These are phyloP conservation scores for Penaeus japonicus DNA, from an alignment of 1,140 invertebrate species.

Conservation along the genomic window DNA sequence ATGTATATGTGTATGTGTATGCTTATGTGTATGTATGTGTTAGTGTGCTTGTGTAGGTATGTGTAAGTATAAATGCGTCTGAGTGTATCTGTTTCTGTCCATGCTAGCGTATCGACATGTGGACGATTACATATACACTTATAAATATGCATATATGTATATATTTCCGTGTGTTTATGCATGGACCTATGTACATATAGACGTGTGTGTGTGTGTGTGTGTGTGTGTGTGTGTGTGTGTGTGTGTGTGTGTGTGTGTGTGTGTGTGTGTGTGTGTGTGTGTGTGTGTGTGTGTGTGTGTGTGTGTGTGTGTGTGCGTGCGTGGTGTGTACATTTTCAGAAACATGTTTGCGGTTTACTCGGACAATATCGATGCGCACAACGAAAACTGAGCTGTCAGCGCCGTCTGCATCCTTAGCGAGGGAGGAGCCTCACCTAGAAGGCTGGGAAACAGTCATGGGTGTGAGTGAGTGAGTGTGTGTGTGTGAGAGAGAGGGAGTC, in stretches of 20 bases:
- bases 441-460: no score
- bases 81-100: neutral
- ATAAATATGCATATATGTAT: neutral
- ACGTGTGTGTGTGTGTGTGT: constrained; percentile 23
- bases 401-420: no score
- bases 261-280: neutral
- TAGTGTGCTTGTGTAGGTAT: neutral
- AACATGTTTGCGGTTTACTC: no score
- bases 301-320: neutral
- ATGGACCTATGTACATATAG: neutral
- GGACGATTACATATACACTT: neutral
- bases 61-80: neutral
- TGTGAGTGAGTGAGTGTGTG: no score
- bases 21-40: neutral
- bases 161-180: neutral
- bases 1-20: constrained; percentile 21
- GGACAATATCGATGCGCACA: no score
- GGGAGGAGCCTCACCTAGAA: no score
- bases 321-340: no score
- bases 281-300: neutral
- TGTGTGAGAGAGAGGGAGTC: no score
- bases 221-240: constrained; percentile 29
- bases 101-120: constrained; percentile 11
- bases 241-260: neutral
- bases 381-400: no score